These are phyloP conservation scores for Cyprinella venusta DNA, from an alignment of 2,797 vertebrate species.

Conservation along the genomic window DNA sequence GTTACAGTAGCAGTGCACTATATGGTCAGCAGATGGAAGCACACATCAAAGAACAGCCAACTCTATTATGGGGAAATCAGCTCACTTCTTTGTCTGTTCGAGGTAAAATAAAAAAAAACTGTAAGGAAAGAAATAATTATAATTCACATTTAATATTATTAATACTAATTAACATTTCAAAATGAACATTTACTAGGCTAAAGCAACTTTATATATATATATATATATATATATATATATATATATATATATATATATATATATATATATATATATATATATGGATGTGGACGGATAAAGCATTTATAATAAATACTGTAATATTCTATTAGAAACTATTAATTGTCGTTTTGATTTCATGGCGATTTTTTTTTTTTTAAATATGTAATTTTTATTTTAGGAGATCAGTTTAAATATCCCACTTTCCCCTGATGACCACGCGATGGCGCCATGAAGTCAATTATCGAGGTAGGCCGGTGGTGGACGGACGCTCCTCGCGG, in stretches of 20 bases:
- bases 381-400: too few relatives aligned
- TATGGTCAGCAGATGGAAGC: constrained; percentile 21
- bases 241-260: too few relatives aligned
- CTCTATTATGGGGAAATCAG: not conserved
- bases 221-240: too few relatives aligned
- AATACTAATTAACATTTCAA: not conserved
- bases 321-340: not conserved
- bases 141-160: too few relatives aligned
- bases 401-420: not conserved
- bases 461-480: not conserved
- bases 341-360: not conserved
- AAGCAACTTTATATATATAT: not conserved
- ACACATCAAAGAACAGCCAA: constrained; percentile 1
- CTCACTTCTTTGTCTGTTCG: not conserved
- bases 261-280: too few relatives aligned
- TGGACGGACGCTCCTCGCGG: too few relatives aligned
- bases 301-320: not conserved
- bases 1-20: not conserved
- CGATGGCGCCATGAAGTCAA: constrained; percentile 21
- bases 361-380: too few relatives aligned
- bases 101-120: too few relatives aligned
- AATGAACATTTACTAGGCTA: not conserved
- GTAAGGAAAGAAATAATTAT: not conserved
- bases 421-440: constrained; percentile 5
- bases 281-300: not conserved